Conservation (phyloP, 2,888 invertebrate genomes). For the Tipula unca region DNA sequence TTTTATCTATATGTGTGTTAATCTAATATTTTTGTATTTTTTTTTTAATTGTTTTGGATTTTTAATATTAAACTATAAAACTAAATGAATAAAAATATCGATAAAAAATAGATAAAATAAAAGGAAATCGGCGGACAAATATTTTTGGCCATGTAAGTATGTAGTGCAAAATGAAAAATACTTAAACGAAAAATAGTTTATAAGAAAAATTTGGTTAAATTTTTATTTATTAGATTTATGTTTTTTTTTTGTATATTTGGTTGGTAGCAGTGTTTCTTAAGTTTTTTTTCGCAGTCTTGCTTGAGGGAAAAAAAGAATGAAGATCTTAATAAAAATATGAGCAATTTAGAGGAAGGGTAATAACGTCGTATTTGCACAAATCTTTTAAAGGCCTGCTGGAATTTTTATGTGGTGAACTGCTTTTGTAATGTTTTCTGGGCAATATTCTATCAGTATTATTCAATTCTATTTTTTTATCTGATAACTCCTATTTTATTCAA, state of each 20-base stretch:
- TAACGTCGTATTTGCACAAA: no score
- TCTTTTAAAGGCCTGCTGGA: no score
- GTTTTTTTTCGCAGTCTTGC: no score
- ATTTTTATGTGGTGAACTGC: no score
- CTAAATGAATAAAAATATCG: neutral
- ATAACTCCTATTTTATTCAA: no score
- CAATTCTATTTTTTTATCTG: no score
- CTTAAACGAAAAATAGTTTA: neutral
- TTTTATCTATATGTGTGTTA: neutral
- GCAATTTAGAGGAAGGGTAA: no score
- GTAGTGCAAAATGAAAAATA: neutral
- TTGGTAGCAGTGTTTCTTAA: neutral
- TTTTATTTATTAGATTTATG: slow-evolving; percentile 18
- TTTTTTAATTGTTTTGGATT: neutral
- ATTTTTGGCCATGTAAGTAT: slow-evolving; percentile 18
- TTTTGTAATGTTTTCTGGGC: no score
- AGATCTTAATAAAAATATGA: no score
- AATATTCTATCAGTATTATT: no score
- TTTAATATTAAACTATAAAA: neutral
- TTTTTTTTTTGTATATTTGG: slow-evolving; percentile 14
- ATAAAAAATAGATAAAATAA: slow-evolving; percentile 15
- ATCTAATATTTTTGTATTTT: slow-evolving; percentile 1
- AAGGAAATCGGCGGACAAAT: neutral
- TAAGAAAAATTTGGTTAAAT: neutral
- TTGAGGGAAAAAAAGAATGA: no score